Evolutionary conservation across 2,888 invertebrate genomes (phyloP), one percentile per base, ranked within the genome.

Genomic region (Agapostemon virescens): DNA sequence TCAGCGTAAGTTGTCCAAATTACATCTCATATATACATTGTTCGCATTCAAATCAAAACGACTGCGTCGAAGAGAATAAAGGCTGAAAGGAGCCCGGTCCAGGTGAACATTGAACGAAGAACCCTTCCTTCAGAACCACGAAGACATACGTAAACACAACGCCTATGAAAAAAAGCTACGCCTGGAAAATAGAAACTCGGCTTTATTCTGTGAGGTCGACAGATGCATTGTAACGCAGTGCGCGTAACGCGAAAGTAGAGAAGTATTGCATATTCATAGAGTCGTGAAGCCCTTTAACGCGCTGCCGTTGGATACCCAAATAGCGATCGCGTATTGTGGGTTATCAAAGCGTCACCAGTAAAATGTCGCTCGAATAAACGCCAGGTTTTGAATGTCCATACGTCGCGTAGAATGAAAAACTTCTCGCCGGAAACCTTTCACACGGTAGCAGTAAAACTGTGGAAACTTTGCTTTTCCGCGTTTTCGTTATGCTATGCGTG

Each of bases 251-350:
- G 84, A 77, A 82, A 77, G 82, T 81, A 66, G 75, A 81, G 78
- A 82, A 85, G 78, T 83, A 85, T 85, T 85, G 82, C 82, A 84
- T 84, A 85, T 85, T 84, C 84, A 84, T 85, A 79, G 78, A 64
- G 42, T 70, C 69, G 81, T 30, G 85, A 85, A 84, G 79, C 82
- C 70, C 84, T 67, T 74, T 82, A 83, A 85, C 82, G 74, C 74
- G 42, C 26, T 17, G 66, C 26, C 63, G 72, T 55, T 68, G 77
- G 75, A 79, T 82, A 78, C 76, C 74, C 55, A 80, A 84, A 82
- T 75, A 67, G 74, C 84, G 82, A 85, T 85, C 80, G 77, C 85
- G 78, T 80, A 84, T 80, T 79, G 84, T 73, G 58, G 75, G 74
- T 84, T 85, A 82, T 85, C 85, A 80, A 84, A 79, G 74, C 63